Evolutionary conservation across 2,888 invertebrate species (phyloP), one percentile per base, ranked within the genome.

Genomic region (Coleophora deauratella): DNA sequence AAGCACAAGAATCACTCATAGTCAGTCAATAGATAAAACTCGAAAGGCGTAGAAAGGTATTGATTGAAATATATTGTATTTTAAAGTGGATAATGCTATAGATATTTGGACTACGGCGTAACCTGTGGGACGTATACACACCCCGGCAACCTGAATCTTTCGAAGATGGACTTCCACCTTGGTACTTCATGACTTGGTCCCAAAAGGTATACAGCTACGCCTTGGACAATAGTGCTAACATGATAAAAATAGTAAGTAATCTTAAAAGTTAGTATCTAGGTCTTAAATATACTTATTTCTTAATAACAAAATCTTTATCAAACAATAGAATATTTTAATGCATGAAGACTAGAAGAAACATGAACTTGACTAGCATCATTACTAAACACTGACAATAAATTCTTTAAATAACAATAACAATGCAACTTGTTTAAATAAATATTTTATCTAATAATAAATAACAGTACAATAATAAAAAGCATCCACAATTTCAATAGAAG

Each of bases 1-100:
- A 85, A 86, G 85, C 85, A 76, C 72, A 72, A 70, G 73, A 56
- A 81, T 85, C 81, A 81, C 79, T 81, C 70, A 65, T 64, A 72
- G 62, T 84, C 84, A 85, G 84, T 85, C 84, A 70, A 73, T 76
- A 81, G 75, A 76, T 66, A 67, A 70, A 68, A 68, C 46, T 64
- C 66, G 52, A 67, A 75, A 80, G 73, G 73, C 73, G 63, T 67
- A 68, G 75, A 76, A 77, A 79, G 75, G 70, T 73, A 70, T 71
- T 66, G 59, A 68, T 71, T 54, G 46, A 55, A 61, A 56, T 21
- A 21, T 6, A 6, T 46, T 52, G 59, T 66, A 57, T 59, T 42
- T 46, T 49, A 49, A 32, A 52, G 50, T 49, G 36, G 52, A 58
- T 51, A 52, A 52, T 46, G 33, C 27, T 27, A 14, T 35, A 21